Evolutionary conservation across 2,888 invertebrate genomes (phyloP).

Genomic region (Nomada goodeniana): DNA sequence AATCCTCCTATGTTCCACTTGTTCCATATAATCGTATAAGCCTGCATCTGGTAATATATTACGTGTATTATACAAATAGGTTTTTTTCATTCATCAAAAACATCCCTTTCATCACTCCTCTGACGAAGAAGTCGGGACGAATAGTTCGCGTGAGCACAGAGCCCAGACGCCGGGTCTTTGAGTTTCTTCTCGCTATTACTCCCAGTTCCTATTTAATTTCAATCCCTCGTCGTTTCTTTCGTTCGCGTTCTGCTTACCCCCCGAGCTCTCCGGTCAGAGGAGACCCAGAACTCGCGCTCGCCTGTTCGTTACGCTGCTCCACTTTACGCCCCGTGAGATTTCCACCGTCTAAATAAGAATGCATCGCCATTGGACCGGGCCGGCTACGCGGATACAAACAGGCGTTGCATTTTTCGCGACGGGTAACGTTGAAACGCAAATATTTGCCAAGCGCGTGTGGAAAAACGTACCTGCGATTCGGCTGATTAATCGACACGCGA

Average conservation of each 20-base stretch:
- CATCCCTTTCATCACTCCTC: constrained; percentile 13
- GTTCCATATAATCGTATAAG: constrained; percentile 6
- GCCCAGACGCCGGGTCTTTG: not conserved
- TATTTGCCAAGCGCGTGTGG: constrained; percentile 44
- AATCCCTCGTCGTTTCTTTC: constrained; percentile 17
- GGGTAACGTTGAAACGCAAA: constrained; percentile 47
- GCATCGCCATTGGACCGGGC: constrained; percentile 26
- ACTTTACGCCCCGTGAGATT: constrained; percentile 63
- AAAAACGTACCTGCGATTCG: constrained; percentile 15
- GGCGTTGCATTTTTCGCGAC: constrained; percentile 44
- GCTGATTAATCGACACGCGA: constrained; percentile 44
- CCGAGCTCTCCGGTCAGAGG: not conserved
- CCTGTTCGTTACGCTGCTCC: constrained; percentile 46
- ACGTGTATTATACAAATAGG: not conserved
- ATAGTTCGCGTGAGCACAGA: not conserved
- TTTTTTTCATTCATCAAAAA: constrained; percentile 14
- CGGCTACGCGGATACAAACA: constrained; percentile 27
- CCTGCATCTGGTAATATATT: not conserved
- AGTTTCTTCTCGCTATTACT: constrained; percentile 27
- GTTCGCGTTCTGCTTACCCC: constrained; percentile 19
- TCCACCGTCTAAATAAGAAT: constrained; percentile 35
- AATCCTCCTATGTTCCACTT: not conserved
- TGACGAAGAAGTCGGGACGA: not conserved
- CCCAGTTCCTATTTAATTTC: constrained; percentile 22
- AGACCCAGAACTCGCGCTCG: constrained; percentile 16